Evolutionary conservation across 2,888 invertebrate species (phyloP).

Genomic region (Lymantria dispar): DNA sequence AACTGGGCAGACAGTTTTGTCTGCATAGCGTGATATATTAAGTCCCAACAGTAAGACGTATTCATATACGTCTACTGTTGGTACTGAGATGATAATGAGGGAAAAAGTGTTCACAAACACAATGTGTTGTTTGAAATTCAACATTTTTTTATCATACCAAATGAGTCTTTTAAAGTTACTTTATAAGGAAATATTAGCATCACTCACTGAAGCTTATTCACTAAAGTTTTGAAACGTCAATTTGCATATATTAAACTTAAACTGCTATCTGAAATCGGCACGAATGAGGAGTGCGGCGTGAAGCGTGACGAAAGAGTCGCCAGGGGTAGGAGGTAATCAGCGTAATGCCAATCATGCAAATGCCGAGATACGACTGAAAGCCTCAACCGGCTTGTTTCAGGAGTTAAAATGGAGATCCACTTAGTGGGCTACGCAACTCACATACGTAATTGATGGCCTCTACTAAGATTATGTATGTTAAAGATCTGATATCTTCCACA

Average conservation of each 20-base stretch:
- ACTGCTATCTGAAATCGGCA: slow-evolving; percentile 47
- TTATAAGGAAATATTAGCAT: too few relatives aligned
- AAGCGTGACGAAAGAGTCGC: slow-evolving; percentile 34
- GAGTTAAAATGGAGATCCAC: slow-evolving; percentile 83
- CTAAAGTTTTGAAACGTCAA: slow-evolving; percentile 52
- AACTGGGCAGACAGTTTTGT: too few relatives aligned
- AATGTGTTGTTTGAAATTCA: too few relatives aligned
- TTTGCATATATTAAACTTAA: slow-evolving; percentile 69
- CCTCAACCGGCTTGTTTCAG: slow-evolving; percentile 81
- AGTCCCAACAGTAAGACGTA: too few relatives aligned
- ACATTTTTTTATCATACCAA: too few relatives aligned
- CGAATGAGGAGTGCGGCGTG: slow-evolving; percentile 31
- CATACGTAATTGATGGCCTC: slow-evolving; percentile 75
- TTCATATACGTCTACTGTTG: too few relatives aligned
- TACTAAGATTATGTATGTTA: slow-evolving; percentile 43
- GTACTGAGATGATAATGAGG: too few relatives aligned
- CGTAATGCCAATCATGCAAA: slow-evolving; percentile 82
- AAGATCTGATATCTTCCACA: slow-evolving; percentile 11
- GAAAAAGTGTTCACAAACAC: too few relatives aligned
- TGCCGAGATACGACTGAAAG: slow-evolving; percentile 81
- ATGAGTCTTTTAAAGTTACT: too few relatives aligned
- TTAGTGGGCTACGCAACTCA: slow-evolving; percentile 77
- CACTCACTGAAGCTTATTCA: neutral
- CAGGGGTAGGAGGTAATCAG: slow-evolving; percentile 63
- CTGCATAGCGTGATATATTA: too few relatives aligned